Evolutionary conservation across 2,113 vertebrate genomes (phyloP), one percentile per base, ranked within the genome.

Genomic region (Sporophila hypoxantha): DNA sequence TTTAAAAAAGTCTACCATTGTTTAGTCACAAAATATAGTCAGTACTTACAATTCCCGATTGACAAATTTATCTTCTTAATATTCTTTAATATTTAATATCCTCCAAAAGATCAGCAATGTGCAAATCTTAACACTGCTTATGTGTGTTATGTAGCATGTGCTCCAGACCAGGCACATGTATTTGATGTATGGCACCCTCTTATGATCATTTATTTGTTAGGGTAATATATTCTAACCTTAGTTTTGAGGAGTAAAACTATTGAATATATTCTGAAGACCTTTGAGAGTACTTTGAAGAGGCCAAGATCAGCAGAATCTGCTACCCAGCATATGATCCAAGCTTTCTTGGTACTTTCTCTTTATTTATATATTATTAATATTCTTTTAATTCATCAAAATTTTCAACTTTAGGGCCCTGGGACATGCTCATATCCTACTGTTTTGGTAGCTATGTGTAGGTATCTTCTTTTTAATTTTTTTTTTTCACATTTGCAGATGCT

Each of bases 361-460:
- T 53, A 76, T 86, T 94, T 91, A 82, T 92, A 53, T 88, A 83
- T 91, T 93, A 92, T 87, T 94, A 86, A 89, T 86, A 79, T 59
- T 70, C 59, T 81, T 90, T 71, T 87, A 80, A 87, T 90, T 88
- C 81, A 91, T 93, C 81, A 93, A 89, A 93, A 85, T 93, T 85
- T 92, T 74, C 88, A 80, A 53, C 76, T 76, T 77, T 22, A 78
- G 22, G 59, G 50, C 70, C 34, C 56, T 46, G 59, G n/a, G 83
- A 87, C n/a, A 25, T 79, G 44, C n/a, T 88, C n/a, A 29, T 52
- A 79, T 87, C 39, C 71, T 79, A 46, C 70, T 2, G 7, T 62
- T 94, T 79, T 41, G 32, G 57, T 80, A 76, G 39, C 77, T 77
- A 20, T 60, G 18, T 49, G 42, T 34, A 62, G 16, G 6, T 70